Base-by-base conservation (phyloP, 2,797 vertebrate genomes). In the Harpagifer antarcticus region DNA sequence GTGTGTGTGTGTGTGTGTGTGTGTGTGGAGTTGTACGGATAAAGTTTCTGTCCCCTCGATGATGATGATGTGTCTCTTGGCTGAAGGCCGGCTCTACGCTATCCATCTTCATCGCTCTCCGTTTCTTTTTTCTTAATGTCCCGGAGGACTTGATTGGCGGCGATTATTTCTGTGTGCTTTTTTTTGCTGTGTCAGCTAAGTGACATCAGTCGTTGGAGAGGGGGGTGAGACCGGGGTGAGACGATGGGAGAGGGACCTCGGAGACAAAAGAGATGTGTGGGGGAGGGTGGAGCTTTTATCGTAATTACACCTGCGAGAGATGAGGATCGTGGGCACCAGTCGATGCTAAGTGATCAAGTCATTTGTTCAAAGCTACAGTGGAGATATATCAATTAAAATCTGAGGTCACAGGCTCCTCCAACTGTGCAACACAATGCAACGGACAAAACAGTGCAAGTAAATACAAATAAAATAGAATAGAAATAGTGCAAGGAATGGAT, bases 161-260 rank as follows among this genome's bases (percentile, higher is more conserved):
- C 23, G 42, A 62, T 78, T 78, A 76, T 78, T 83, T 61, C 45
- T 19, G 13, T 19, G 17, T 23, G 13, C n/a, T 88, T 91, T 85
- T 90, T 27, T 37, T 37, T 37, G 93, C 93, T 92, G 85, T 76
- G 81, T 93, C 92, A 94, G 94, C 93, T 76, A 80, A 91, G 88
- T 94, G 93, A 93, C 92, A 94, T 94, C 93, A 94, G 87, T 62
- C 45, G 43, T 64, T 53, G 74, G 62, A 37, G 73, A 50, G 72
- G 63, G 44, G 72, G 71, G 65, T 65, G 72, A 53, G 63, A n/a
- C 72, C 5, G 16, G 44, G 15, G 53, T 45, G 33, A 14, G 1
- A 56, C 55, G 66, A 69, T 76, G 78, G 55, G 9, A 44, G 56
- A 66, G 69, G 67, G 68, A 54, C 61, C 9, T n/a, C 40, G 48